Conservation (phyloP, 2,888 invertebrate genomes). For the Boloria euphrosyne region DNA sequence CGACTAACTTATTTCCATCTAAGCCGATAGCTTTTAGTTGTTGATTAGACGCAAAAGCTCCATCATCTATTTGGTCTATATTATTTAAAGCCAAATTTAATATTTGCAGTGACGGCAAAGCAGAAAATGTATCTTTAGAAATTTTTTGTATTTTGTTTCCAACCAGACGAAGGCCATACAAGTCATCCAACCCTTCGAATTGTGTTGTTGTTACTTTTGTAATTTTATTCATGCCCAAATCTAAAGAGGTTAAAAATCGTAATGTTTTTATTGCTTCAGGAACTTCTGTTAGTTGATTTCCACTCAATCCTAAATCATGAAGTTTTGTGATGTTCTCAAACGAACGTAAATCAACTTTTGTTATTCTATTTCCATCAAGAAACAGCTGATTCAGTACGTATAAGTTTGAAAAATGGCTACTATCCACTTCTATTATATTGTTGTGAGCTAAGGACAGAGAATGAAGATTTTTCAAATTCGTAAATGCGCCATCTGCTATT, state of each 20-base stretch:
- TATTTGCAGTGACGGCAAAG: constrained; percentile 87
- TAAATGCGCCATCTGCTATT: constrained; percentile 88
- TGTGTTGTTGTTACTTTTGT: constrained; percentile 86
- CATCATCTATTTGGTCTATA: constrained; percentile 89
- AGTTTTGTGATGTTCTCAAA: constrained; percentile 90
- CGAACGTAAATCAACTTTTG: constrained; percentile 85
- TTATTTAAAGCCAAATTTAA: constrained; percentile 91
- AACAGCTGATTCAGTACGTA: constrained; percentile 88
- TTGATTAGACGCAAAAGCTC: constrained; percentile 88
- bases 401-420: constrained; percentile 87
- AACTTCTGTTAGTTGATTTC: constrained; percentile 86
- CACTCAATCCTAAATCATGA: constrained; percentile 89
- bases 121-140: constrained; percentile 87
- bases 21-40: constrained; percentile 88
- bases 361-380: constrained; percentile 88
- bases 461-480: constrained; percentile 88
- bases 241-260: constrained; percentile 87
- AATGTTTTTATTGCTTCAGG: constrained; percentile 87
- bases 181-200: constrained; percentile 87
- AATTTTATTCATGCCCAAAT: constrained; percentile 92
- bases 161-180: constrained; percentile 89
- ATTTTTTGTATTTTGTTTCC: constrained; percentile 90
- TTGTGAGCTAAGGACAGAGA: constrained; percentile 89
- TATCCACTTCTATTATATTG: constrained; percentile 85
- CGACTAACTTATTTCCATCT: constrained; percentile 89